Evolutionary conservation across 1,140 invertebrate genomes (phyloP).

Genomic region (Lepidurus packardi): DNA sequence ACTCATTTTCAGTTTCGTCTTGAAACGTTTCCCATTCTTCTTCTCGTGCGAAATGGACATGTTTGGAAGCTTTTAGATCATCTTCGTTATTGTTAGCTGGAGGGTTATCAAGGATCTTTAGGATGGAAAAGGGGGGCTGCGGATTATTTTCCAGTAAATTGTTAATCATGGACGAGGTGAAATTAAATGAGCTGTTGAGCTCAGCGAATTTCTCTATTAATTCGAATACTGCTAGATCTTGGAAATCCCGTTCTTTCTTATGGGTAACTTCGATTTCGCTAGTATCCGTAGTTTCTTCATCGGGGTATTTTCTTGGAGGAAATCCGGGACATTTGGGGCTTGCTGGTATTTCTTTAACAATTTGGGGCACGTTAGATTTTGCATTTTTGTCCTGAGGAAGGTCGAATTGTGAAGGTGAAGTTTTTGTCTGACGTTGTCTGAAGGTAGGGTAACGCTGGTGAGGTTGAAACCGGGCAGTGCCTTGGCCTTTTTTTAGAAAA

Average conservation of each 20-base stretch:
- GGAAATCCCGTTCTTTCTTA: slow-evolving; percentile 6
- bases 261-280: not conserved
- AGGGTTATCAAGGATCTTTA: slow-evolving; percentile 26
- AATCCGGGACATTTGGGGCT: not conserved
- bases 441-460: not conserved
- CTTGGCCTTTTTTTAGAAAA: slow-evolving; percentile 33
- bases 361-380: slow-evolving; percentile 12
- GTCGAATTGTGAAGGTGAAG: not conserved
- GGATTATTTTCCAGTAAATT: slow-evolving; percentile 30
- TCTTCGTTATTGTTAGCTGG: not conserved
- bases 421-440: slow-evolving; percentile 8
- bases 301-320: not conserved
- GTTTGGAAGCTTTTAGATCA: slow-evolving; percentile 21
- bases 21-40: not conserved
- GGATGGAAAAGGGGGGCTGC: slow-evolving; percentile 24
- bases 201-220: slow-evolving; percentile 31
- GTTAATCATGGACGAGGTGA: slow-evolving; percentile 32
- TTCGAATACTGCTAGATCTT: slow-evolving; percentile 32
- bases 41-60: not conserved
- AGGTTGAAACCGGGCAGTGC: slow-evolving; percentile 28
- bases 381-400: not conserved
- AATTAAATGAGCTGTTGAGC: slow-evolving; percentile 29
- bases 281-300: not conserved
- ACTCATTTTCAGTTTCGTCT: not conserved
- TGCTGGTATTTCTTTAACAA: slow-evolving; percentile 8